Percentiles rank a stretch among this genome's conserved stretches.
Conservation (phyloP, 2,113 vertebrate genomes). For the Perognathus longimembris region DNA sequence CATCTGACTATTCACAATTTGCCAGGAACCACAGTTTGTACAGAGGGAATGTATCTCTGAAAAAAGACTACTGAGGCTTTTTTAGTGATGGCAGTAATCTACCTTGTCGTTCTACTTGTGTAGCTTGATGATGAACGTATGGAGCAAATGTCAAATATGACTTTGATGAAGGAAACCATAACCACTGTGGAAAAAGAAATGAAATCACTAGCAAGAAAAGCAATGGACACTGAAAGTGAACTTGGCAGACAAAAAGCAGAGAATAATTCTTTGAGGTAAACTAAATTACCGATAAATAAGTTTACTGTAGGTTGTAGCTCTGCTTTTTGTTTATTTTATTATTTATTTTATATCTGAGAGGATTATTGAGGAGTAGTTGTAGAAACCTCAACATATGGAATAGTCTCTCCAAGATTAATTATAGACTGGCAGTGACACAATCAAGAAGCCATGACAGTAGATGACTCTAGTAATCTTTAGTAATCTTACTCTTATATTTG, state of each 20-base stretch:
- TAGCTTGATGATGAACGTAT: conserved; percentile 89
- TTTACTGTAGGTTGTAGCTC: conserved; percentile 54
- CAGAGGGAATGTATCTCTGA: conserved; percentile 2
- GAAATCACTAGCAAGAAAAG: conserved; percentile 86
- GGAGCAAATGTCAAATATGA: conserved; percentile 86
- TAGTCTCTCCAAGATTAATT: conserved; percentile 3
- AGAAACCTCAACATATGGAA: conserved; percentile 8
- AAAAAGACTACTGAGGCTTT: not conserved
- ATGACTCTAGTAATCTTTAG: not conserved
- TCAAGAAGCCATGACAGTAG: not conserved
- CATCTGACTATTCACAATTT: not conserved
- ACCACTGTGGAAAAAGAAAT: conserved; percentile 88
- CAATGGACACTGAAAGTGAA: conserved; percentile 85
- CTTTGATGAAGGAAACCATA: conserved; percentile 86
- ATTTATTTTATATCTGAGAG: conserved; percentile 36
- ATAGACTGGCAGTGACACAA: not conserved
- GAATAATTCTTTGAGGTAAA: conserved; percentile 88
- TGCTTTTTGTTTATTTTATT: conserved; percentile 49
- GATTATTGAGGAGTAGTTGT: not conserved
- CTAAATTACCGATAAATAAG: conserved; percentile 52
- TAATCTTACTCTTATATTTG: not conserved
- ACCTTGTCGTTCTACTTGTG: conserved; percentile 74
- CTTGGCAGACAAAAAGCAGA: conserved; percentile 86
- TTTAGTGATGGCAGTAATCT: conserved; percentile 42
- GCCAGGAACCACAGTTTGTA: not conserved